Conservation (phyloP, 2,113 vertebrate species). For the Sakesphorus luctuosus region DNA sequence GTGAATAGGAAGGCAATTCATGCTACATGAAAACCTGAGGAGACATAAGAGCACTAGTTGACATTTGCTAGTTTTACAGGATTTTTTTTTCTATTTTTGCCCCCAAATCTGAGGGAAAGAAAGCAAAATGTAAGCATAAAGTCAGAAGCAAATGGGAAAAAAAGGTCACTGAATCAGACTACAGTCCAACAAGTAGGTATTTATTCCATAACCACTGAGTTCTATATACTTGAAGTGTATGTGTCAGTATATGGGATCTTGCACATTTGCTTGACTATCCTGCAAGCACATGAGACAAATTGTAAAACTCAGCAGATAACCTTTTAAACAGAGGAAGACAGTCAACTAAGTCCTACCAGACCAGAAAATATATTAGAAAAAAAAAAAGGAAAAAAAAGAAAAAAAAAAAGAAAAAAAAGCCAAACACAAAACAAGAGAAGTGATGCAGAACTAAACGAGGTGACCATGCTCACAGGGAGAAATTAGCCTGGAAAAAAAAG, state of each 20-base stretch:
- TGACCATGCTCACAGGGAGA: background rate
- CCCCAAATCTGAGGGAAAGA: background rate
- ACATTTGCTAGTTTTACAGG: background rate
- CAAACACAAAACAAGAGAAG: background rate
- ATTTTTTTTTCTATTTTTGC: background rate
- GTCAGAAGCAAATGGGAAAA: background rate
- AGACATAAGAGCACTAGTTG: background rate
- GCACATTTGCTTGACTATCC: background rate
- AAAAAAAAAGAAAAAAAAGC: accelerated
- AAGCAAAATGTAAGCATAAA: background rate
- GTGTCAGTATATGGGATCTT: background rate
- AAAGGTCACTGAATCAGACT: background rate
- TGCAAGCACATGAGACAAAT: background rate
- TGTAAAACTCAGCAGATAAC: background rate
- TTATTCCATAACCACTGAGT: background rate
- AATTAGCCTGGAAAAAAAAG: background rate
- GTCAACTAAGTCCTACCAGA: background rate
- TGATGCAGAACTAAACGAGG: background rate
- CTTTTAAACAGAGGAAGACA: background rate
- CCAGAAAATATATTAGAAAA: background rate
- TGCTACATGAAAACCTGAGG: background rate
- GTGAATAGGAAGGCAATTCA: background rate
- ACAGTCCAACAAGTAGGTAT: background rate
- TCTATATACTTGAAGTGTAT: background rate
- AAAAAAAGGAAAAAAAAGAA: background rate